A percentile compares a stretch with the other conserved stretches of the same genome.
Evolutionary conservation across 2,113 vertebrate genomes (phyloP).

Genomic region (Ciconia maguari): DNA sequence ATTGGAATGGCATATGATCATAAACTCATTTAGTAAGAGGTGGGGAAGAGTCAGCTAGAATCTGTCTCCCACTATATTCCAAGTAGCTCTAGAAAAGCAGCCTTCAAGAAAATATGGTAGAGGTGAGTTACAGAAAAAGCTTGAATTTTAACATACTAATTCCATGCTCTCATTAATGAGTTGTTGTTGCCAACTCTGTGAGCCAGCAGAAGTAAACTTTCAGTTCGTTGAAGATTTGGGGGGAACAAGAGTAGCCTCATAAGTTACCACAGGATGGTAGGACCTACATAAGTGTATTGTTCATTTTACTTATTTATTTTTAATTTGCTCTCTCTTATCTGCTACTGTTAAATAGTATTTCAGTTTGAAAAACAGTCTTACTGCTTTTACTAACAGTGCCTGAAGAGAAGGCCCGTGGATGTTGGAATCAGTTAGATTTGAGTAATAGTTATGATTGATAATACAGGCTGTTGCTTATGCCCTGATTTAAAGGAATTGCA

Average conservation of each 20-base stretch:
- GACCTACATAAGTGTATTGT: background rate
- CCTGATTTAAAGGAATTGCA: background rate
- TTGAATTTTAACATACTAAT: background rate
- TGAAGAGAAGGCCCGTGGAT: background rate
- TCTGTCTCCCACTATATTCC: background rate
- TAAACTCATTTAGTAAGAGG: background rate
- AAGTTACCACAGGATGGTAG: background rate
- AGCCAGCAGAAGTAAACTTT: background rate
- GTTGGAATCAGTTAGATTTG: background rate
- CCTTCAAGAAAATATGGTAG: background rate
- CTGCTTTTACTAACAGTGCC: background rate
- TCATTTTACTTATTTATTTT: background rate
- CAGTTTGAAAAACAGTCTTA: background rate
- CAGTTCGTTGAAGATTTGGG: background rate
- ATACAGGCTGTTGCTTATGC: background rate
- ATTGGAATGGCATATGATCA: background rate
- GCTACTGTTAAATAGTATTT: background rate
- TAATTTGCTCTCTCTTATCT: background rate
- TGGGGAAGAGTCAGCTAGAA: background rate
- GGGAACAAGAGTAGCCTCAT: background rate
- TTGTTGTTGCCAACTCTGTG: background rate
- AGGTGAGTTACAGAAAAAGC: background rate
- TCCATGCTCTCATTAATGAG: background rate
- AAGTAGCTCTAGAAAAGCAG: background rate
- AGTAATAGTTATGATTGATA: background rate